Evolutionary conservation across 2,888 invertebrate species (phyloP).

Genomic region (Rhamphomyia laevipes): DNA sequence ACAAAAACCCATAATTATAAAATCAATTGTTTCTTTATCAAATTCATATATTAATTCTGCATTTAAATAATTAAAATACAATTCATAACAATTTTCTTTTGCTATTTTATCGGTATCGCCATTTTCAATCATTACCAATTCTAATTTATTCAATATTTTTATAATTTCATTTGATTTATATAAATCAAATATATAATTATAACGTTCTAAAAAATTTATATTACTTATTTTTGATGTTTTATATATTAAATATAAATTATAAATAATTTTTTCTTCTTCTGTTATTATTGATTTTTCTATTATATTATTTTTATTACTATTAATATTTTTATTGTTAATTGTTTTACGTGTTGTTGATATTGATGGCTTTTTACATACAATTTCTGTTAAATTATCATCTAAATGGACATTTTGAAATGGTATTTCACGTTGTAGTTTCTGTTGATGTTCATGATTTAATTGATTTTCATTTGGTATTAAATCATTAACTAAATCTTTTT

Average conservation of each 20-base stretch:
- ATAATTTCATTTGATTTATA: conserved; percentile 34
- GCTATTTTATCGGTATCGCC: conserved; percentile 30
- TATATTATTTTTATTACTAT: background rate
- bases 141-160: conserved; percentile 27
- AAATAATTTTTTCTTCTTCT: conserved; percentile 35
- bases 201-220: conserved; percentile 23
- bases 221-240: conserved; percentile 35
- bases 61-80: conserved; percentile 38
- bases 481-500: conserved; percentile 31
- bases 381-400: conserved; percentile 4
- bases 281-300: conserved; percentile 20
- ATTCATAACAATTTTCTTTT: conserved; percentile 32
- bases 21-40: conserved; percentile 34
- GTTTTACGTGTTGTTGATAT: background rate
- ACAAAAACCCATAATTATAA: conserved; percentile 32
- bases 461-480: conserved; percentile 26
- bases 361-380: conserved; percentile 4
- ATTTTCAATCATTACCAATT: conserved; percentile 31
- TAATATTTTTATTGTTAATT: background rate
- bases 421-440: conserved; percentile 9
- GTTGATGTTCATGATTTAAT: conserved; percentile 29
- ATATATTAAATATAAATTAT: conserved; percentile 35
- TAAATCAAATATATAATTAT: conserved; percentile 33
- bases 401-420: conserved; percentile 3
- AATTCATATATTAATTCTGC: conserved; percentile 37